Evolutionary conservation across 2,113 vertebrate genomes (phyloP).

Genomic region (Notiomystis cincta): DNA sequence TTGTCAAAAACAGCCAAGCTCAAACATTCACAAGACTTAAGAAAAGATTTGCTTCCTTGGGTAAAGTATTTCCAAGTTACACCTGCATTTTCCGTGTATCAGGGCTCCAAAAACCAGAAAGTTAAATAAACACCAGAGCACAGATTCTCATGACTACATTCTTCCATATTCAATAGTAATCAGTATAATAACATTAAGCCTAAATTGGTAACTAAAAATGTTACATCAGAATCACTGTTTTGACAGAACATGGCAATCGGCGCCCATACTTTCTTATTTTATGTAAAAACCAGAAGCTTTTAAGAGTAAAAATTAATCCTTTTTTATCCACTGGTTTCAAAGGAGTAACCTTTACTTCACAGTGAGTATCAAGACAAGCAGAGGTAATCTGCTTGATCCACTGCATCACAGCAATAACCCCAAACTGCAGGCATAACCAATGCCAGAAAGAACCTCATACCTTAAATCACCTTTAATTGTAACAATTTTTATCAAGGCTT

Average conservation of each 20-base stretch:
- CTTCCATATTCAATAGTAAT: not conserved
- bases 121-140: not conserved
- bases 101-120: not conserved
- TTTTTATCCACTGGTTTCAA: not conserved
- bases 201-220: not conserved
- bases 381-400: not conserved
- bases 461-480: not conserved
- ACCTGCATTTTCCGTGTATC: not conserved
- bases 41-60: not conserved
- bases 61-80: not conserved
- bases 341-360: not conserved
- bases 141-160: not conserved
- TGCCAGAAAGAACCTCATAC: not conserved
- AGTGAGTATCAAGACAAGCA: not conserved
- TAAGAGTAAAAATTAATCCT: not conserved
- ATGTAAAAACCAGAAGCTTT: not conserved
- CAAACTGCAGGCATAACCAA: not conserved
- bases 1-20: not conserved
- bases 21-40: not conserved
- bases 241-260: not conserved
- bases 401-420: not conserved
- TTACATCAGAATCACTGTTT: not conserved
- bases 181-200: not conserved
- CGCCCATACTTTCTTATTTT: not conserved
- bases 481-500: not conserved